phyloP scores from a whole-genome alignment of 1,140 invertebrate genomes.

The Pissodes strobi region DNA sequence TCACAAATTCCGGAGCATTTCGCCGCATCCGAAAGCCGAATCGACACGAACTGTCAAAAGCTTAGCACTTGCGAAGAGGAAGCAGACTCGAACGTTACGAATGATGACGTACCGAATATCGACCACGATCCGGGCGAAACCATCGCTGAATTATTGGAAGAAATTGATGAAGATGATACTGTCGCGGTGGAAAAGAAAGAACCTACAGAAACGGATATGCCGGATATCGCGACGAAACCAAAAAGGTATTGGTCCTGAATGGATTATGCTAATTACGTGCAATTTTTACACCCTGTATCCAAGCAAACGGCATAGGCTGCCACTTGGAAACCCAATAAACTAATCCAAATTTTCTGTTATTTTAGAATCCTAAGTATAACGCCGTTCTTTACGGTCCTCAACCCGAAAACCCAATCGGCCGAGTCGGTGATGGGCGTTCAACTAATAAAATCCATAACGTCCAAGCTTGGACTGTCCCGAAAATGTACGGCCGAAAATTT shows the following conservation, averaged over 20 bases:
- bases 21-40: too few species aligned
- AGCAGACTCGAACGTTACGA: background rate
- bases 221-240: too few species aligned
- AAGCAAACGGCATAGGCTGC: too few species aligned
- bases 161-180: background rate
- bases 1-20: too few species aligned
- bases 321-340: too few species aligned
- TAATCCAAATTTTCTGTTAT: too few species aligned
- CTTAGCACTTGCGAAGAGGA: background rate
- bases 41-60: too few species aligned
- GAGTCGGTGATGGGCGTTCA: background rate
- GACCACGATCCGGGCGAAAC: background rate
- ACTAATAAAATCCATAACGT: conserved; percentile 4
- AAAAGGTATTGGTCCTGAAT: background rate
- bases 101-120: background rate
- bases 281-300: too few species aligned
- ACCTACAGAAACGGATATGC: too few species aligned
- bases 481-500: conserved; percentile 21
- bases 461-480: background rate
- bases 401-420: background rate
- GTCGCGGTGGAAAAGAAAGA: too few species aligned
- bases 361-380: background rate
- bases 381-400: conserved; percentile 18
- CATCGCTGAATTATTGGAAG: background rate
- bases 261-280: background rate